Evolutionary conservation across 2,888 invertebrate species (phyloP).

Genomic region (Parnassius apollo): DNA sequence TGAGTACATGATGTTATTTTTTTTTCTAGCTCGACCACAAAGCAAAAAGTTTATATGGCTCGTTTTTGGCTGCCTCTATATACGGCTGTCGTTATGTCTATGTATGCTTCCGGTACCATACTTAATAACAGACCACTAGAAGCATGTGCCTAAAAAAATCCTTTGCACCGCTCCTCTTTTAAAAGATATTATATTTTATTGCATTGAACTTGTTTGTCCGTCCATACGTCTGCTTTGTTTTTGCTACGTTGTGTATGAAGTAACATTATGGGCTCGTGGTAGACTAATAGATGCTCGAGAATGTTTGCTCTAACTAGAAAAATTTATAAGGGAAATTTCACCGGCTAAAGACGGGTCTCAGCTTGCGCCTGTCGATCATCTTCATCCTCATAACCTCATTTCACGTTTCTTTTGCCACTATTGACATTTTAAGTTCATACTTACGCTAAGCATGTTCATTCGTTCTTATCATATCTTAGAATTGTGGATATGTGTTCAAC

Average conservation of each 20-base stretch:
- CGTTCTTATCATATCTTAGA: constrained; percentile 49
- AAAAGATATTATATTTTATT: constrained; percentile 42
- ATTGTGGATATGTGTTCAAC: constrained; percentile 46
- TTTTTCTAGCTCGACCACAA: constrained; percentile 78
- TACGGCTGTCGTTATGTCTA: constrained; percentile 79
- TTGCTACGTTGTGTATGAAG: constrained; percentile 33
- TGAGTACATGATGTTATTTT: constrained; percentile 69
- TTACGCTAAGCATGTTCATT: constrained; percentile 49
- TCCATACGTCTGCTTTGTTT: constrained; percentile 52
- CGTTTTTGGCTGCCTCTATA: constrained; percentile 79
- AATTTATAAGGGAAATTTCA: constrained; percentile 10
- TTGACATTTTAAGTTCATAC: constrained; percentile 30
- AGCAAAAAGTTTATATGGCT: constrained; percentile 79
- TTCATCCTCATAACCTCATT: constrained; percentile 43
- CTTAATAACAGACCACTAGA: constrained; percentile 61
- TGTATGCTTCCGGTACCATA: constrained; percentile 76
- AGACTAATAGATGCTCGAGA: constrained; percentile 32
- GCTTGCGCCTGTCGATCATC: constrained; percentile 40
- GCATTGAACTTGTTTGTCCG: constrained; percentile 60
- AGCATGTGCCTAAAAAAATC: constrained; percentile 56
- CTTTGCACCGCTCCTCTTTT: constrained; percentile 44
- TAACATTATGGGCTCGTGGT: constrained; percentile 35
- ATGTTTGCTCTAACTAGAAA: constrained; percentile 32
- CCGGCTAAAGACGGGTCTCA: constrained; percentile 31
- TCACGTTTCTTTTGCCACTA: constrained; percentile 41